Base-by-base conservation (phyloP, 2,797 vertebrate genomes). In the Aldrovandia affinis region DNA sequence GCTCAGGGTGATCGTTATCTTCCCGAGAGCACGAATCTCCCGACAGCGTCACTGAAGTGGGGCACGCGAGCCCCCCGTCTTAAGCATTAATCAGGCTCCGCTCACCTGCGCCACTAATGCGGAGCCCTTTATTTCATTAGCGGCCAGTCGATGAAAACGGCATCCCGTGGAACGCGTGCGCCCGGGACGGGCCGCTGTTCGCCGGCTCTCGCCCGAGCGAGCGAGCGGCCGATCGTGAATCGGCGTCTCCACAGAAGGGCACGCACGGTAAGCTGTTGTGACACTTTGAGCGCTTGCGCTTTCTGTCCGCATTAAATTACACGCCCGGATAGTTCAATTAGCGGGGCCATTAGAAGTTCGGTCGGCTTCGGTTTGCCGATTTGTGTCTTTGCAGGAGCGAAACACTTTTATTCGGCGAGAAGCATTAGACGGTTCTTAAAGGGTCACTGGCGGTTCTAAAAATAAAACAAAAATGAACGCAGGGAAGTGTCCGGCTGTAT, bases 31-130 rank as follows among this genome's bases (percentile, higher is more conserved):
- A 42, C 6, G 18, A 44, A 25, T 75, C 42, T 20, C 73, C 73
- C 12, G 73, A 77, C 73, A 47, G 12, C 10, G 73, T 77, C 73
- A 47, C 47, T 77, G 25, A 47, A 77, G 42, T 28, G 47, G 42
- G 39, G 73, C 22, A 25, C 73, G 15, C 39, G 25, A 47, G 73
- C 39, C 73, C n/a, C n/a, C 73, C 25, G 25, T 25, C n/a, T 77
- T 8, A 47, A 47, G 25, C 73, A n/a, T 47, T 77, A n/a, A 77
- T 77, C 73, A 77, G 73, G 73, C 73, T 77, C 47, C 47, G 73
- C 47, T 77, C 39, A 77, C n/a, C 22, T 25, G n/a, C 20, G 20
- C 47, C 73, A 7, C 33, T 47, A 47, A 18, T 44, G n/a, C 42
- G 2, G 3, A 42, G 18, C 70, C 39, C 3, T 47, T 77, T 25